These are phyloP conservation scores for Lytechinus pictus DNA, from an alignment of 35 echinoderm and acorn worm genomes.

Conservation along the genomic window DNA sequence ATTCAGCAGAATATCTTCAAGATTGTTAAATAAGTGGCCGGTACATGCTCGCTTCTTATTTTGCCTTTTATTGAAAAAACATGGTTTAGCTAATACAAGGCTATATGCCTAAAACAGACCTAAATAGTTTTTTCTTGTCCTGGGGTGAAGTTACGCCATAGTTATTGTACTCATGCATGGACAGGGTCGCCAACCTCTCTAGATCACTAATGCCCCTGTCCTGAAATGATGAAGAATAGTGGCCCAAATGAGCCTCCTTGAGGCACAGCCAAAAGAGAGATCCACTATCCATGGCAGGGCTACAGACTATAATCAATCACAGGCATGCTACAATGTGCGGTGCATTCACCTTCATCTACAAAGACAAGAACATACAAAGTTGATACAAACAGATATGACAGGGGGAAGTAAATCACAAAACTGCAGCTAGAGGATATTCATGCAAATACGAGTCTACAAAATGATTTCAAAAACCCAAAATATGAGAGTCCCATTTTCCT, in stretches of 20 bases:
- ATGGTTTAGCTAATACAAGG: no score
- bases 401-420: no score
- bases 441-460: no score
- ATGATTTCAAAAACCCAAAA: no score
- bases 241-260: conserved; percentile 67
- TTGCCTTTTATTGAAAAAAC: no score
- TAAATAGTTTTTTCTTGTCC: conserved; percentile 70
- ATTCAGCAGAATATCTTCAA: no score
- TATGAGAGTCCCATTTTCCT: no score
- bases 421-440: no score
- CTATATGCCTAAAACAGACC: background rate
- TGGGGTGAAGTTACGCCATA: conserved; percentile 63
- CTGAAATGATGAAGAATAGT: conserved; percentile 62
- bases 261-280: conserved; percentile 52
- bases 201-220: conserved; percentile 45
- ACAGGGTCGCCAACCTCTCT: conserved; percentile 53
- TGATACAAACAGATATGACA: background rate
- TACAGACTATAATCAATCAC: background rate
- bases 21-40: no score
- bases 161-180: conserved; percentile 68
- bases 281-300: conserved; percentile 22
- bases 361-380: background rate
- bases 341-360: background rate
- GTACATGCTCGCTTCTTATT: no score
- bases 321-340: background rate